These are phyloP conservation scores for Buphagus erythrorhynchus DNA, from an alignment of 2,797 vertebrate genomes.

Conservation along the genomic window DNA sequence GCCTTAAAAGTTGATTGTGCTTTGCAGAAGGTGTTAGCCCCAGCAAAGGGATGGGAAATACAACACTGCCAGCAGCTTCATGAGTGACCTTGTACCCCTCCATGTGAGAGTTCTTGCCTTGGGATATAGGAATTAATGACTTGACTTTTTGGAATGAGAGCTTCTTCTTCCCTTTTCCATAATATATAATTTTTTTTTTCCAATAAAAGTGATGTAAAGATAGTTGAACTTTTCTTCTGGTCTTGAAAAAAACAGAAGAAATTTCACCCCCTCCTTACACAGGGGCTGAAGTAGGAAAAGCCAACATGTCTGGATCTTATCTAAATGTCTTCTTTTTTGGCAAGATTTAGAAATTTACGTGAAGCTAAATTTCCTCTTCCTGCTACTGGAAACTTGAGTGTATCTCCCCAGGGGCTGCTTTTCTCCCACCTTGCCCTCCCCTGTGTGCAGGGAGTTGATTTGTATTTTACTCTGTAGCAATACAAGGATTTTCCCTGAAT, in stretches of 20 bases:
- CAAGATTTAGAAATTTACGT: rapidly evolving
- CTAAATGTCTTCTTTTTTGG: not conserved
- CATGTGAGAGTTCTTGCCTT: not conserved
- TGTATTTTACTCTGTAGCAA: not conserved
- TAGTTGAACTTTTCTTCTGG: not conserved
- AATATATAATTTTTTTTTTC: not conserved
- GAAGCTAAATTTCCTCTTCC: not conserved
- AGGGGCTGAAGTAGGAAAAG: not conserved
- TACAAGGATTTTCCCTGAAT: not conserved
- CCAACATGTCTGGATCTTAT: not conserved
- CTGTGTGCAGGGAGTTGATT: not conserved
- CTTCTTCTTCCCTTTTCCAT: not conserved
- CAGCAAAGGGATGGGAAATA: not conserved
- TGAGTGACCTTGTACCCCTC: not conserved
- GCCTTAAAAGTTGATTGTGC: conserved; percentile 48
- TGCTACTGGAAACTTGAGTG: not conserved
- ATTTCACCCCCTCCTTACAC: too few species aligned
- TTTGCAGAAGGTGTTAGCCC: not conserved
- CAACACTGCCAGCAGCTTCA: not conserved
- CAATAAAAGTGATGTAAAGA: not conserved
- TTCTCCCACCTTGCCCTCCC: not conserved
- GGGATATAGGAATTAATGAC: not conserved
- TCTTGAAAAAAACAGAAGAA: not conserved
- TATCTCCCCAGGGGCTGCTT: not conserved
- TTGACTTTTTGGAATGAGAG: not conserved